phyloP scores from a whole-genome alignment of 2,797 vertebrate species.

The Vultur gryphus region DNA sequence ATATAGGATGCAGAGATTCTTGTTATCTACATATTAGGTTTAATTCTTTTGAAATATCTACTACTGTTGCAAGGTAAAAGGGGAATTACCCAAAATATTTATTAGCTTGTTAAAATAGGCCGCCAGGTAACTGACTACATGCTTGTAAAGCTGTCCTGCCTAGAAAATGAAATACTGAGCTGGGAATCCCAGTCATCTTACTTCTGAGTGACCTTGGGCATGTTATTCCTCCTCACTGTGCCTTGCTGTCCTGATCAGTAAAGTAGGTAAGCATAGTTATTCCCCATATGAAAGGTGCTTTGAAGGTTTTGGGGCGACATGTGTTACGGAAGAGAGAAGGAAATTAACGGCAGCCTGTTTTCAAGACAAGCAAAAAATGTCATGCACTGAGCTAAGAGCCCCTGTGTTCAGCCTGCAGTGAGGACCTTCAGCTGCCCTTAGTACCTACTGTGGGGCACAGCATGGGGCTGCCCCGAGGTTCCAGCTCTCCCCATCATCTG shows the following conservation, averaged over 20 bases:
- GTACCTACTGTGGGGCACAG: neutral
- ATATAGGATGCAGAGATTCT: neutral
- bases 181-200: neutral
- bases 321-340: neutral
- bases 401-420: neutral
- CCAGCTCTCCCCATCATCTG: neutral
- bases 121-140: neutral
- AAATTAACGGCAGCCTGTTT: neutral
- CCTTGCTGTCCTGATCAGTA: neutral
- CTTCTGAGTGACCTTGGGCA: neutral
- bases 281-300: neutral
- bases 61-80: neutral
- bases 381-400: neutral
- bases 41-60: neutral
- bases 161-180: neutral
- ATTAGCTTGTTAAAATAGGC: neutral
- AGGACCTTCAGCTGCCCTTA: neutral
- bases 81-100: neutral
- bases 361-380: neutral
- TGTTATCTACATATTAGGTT: neutral
- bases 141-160: neutral
- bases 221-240: neutral
- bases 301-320: fast-evolving
- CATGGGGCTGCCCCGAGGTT: fast-evolving
- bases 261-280: neutral